These are phyloP conservation scores for Poeciliopsis turrubarensis DNA, from an alignment of 2,113 vertebrate genomes.

Conservation along the genomic window DNA sequence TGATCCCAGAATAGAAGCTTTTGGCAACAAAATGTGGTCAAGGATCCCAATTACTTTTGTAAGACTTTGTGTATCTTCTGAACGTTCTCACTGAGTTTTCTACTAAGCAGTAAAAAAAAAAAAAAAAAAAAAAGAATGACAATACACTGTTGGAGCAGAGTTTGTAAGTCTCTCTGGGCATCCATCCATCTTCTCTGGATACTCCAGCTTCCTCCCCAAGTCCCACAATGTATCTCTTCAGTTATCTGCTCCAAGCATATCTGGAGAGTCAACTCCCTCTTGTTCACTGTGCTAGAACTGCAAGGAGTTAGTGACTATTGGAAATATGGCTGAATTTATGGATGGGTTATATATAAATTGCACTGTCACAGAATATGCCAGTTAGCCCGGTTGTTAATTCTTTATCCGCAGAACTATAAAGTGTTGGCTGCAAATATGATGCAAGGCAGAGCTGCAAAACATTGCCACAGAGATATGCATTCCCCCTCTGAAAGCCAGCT, in stretches of 20 bases:
- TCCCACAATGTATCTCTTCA: not conserved
- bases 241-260: not conserved
- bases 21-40: no score
- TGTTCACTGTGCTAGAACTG: not conserved
- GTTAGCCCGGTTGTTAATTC: constrained; percentile 3
- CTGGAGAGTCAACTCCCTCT: not conserved
- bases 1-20: no score
- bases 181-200: not conserved
- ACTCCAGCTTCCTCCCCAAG: not conserved
- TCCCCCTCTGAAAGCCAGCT: constrained; percentile 66
- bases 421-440: constrained; percentile 48
- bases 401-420: constrained; percentile 46
- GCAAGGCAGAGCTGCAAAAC: constrained; percentile 46
- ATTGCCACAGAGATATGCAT: constrained; percentile 65
- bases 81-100: no score
- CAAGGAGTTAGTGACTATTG: not conserved
- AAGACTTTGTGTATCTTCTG: no score
- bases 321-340: not conserved
- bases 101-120: not conserved
- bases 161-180: not conserved
- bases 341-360: constrained; percentile 13
- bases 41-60: no score
- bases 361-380: constrained; percentile 3
- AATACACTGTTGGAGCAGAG: not conserved
- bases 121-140: not conserved